Evolutionary conservation across 1,140 invertebrate genomes (phyloP).

Genomic region (Drosophila chauvacae): DNA sequence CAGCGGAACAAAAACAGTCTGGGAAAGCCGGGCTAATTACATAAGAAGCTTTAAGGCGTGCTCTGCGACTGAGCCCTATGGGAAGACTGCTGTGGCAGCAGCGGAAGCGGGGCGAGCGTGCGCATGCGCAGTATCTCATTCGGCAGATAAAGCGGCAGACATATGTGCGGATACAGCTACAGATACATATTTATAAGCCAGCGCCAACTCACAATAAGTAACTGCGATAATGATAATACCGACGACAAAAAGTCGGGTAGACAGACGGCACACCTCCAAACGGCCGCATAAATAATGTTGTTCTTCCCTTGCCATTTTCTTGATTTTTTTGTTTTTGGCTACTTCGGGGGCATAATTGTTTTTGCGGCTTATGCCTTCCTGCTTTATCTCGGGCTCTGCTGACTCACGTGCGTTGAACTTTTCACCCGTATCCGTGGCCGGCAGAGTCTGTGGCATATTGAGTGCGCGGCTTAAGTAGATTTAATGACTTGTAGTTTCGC

Average conservation of each 20-base stretch:
- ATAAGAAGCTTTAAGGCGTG: slow-evolving; percentile 44
- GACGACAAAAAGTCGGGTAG: slow-evolving; percentile 42
- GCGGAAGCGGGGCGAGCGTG: slow-evolving; percentile 65
- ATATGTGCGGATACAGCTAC: slow-evolving; percentile 20
- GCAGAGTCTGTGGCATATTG: slow-evolving; percentile 40
- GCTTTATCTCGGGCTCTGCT: slow-evolving; percentile 35
- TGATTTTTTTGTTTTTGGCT: slow-evolving; percentile 41
- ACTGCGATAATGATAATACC: slow-evolving; percentile 59
- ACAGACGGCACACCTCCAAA: slow-evolving; percentile 55
- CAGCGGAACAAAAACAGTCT: slow-evolving; percentile 54
- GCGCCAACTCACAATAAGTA: slow-evolving; percentile 51
- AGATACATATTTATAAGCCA: slow-evolving; percentile 51
- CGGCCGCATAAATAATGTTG: slow-evolving; percentile 67
- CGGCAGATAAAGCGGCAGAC: slow-evolving; percentile 62
- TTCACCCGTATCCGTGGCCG: slow-evolving; percentile 63
- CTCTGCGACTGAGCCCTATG: slow-evolving; percentile 40
- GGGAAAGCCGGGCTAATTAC: slow-evolving; percentile 65
- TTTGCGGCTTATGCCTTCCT: slow-evolving; percentile 51
- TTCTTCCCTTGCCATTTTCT: slow-evolving; percentile 23
- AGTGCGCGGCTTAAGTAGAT: slow-evolving; percentile 73
- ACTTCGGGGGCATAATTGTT: slow-evolving; percentile 71
- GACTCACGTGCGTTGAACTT: slow-evolving; percentile 78
- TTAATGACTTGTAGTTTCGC: slow-evolving; percentile 72
- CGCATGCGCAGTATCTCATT: slow-evolving; percentile 77
- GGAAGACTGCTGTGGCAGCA: slow-evolving; percentile 50